Percentiles rank a stretch among this genome's conserved stretches.
Conservation (phyloP, 1,140 invertebrate species). For the Laupala kohalensis region DNA sequence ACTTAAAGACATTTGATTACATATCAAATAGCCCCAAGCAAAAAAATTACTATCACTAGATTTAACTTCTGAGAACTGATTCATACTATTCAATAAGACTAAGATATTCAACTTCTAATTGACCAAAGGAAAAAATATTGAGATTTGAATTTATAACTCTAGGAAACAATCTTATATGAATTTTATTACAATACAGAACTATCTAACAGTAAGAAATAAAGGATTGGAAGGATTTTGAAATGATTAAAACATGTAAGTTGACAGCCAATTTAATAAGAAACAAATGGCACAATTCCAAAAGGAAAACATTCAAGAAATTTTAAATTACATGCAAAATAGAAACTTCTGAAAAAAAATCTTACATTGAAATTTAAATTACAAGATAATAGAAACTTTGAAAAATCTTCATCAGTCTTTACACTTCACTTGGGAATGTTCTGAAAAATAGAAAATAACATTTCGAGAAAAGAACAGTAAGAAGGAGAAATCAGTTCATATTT, state of each 20-base stretch:
- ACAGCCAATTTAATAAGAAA: constrained; percentile 1
- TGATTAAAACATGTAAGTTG: constrained; percentile 1
- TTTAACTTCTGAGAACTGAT: too few relatives aligned
- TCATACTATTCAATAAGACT: too few relatives aligned
- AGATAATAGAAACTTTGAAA: background rate
- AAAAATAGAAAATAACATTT: constrained; percentile 1
- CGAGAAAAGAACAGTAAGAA: background rate
- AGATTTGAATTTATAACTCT: too few relatives aligned
- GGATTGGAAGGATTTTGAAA: too few relatives aligned
- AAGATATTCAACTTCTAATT: too few relatives aligned
- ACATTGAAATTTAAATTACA: background rate
- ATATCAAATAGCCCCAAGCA: too few relatives aligned
- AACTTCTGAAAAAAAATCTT: background rate
- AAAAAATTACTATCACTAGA: too few relatives aligned
- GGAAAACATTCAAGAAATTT: background rate
- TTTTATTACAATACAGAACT: too few relatives aligned
- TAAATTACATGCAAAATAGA: background rate
- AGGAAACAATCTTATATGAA: too few relatives aligned
- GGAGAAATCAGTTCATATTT: background rate
- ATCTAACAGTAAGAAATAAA: too few relatives aligned
- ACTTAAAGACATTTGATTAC: too few relatives aligned
- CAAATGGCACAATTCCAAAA: constrained; percentile 5
- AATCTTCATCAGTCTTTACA: background rate
- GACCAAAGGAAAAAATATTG: too few relatives aligned
- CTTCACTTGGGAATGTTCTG: background rate